Base-by-base conservation (phyloP, 1,140 invertebrate species). In the Ostrea denselamellosa region DNA sequence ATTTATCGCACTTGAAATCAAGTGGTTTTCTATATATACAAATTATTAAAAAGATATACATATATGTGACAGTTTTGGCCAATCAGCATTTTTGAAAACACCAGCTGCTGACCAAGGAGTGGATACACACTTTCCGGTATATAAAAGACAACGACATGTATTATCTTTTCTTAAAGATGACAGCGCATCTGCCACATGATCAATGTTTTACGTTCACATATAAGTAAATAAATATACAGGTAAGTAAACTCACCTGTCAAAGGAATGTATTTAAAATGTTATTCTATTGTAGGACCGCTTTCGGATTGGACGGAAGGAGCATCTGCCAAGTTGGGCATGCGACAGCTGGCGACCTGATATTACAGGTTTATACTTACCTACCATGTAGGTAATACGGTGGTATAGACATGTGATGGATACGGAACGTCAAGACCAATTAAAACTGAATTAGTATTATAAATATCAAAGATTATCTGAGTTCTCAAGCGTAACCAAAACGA, bases 221-320 rank as follows among this genome's bases (percentile, higher is more conserved):
- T 71, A 71, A 28, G 68, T 71, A 71, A 71, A 71, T 71, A 71
- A 25, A 71, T 71, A 71, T 71, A 71, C 68, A 71, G 68, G 68
- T 71, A 71, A 71, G 68, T 71, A 71, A 71, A 28, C 28, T 71
- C 68, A 71, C 22, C 68, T 71, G 68, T 71, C 68, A 22, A 28
- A 71, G 68, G 68, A 71, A 71, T 71, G 68, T 71, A 12, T 71
- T 71, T 71, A 71, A 71, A 34, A 25, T 34, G 10, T 71, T 71
- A 12, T 34, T 25, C 22, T 71, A 12, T 34, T 71, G 22, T 71
- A 34, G 68, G 12, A 34, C 10, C 25, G 68, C 25, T 9, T 9
- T 22, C 2, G 28, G 68, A 71, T 71, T 71, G 68, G 68, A 71
- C 68, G 8, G 19, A 9, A 28, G 25, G 3, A 71, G 12, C 68